Evolutionary conservation across 2,888 invertebrate genomes (phyloP).

Genomic region (Thymelicus acteon): DNA sequence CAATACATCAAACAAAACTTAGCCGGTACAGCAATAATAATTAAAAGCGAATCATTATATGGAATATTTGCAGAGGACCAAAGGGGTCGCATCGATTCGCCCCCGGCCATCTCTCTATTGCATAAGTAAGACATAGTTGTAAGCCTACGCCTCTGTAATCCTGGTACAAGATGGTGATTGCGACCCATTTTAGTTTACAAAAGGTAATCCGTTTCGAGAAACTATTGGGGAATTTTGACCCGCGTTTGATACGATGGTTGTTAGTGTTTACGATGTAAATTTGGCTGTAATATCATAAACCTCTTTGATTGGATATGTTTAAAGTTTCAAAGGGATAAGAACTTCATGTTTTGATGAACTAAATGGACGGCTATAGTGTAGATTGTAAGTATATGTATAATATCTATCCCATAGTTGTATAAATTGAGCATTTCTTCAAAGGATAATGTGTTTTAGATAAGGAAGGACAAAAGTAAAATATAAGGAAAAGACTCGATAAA

Average conservation of each 20-base stretch:
- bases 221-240: constrained; percentile 77
- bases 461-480: too few relatives aligned
- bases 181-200: constrained; percentile 83
- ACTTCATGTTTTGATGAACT: constrained; percentile 46
- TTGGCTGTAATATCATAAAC: constrained; percentile 81
- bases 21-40: constrained; percentile 81
- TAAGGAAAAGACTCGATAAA: too few relatives aligned
- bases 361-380: constrained; percentile 22
- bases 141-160: constrained; percentile 72
- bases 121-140: constrained; percentile 59
- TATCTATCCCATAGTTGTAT: not conserved
- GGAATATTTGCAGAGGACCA: constrained; percentile 82
- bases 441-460: not conserved
- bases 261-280: constrained; percentile 84
- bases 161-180: constrained; percentile 82
- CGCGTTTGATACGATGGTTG: constrained; percentile 61
- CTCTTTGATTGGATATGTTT: constrained; percentile 77
- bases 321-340: constrained; percentile 67
- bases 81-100: constrained; percentile 63
- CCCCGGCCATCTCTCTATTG: constrained; percentile 61
- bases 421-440: not conserved
- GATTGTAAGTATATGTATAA: too few relatives aligned
- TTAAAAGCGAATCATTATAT: constrained; percentile 83
- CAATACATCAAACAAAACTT: constrained; percentile 84
- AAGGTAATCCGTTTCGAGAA: constrained; percentile 81